Conservation (phyloP, 2,888 invertebrate genomes). For the Dromius quadrimaculatus region DNA sequence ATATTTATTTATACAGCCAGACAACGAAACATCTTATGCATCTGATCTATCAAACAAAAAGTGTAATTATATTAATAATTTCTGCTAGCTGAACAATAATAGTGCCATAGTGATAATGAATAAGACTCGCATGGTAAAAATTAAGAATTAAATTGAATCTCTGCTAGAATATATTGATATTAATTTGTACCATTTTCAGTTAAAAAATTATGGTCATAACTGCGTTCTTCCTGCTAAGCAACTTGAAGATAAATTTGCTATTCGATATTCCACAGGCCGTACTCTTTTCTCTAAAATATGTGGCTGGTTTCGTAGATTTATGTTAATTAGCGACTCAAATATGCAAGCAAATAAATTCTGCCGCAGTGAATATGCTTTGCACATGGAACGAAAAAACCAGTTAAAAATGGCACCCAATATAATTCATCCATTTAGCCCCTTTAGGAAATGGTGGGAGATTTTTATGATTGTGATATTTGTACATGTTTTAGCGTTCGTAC, state of each 20-base stretch:
- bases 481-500: conserved; percentile 59
- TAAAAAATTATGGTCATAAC: conserved; percentile 44
- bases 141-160: no score
- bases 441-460: conserved; percentile 63
- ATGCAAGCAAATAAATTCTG: conserved; percentile 61
- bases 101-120: no score
- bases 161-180: no score
- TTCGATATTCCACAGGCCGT: neutral
- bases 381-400: conserved; percentile 63
- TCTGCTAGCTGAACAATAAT: no score
- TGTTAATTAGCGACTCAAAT: conserved; percentile 61
- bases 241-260: neutral
- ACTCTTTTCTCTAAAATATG: conserved; percentile 38
- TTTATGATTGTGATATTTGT: conserved; percentile 61
- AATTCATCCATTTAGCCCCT: conserved; percentile 65
- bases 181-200: no score
- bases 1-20: no score
- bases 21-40: no score
- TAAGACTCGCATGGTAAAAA: conserved; percentile 36
- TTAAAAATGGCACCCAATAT: conserved; percentile 60
- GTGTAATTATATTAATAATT: no score
- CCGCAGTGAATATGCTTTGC: conserved; percentile 62
- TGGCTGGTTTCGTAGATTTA: neutral
- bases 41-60: no score
- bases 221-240: conserved; percentile 67